phyloP scores from a whole-genome alignment of 2,888 invertebrate genomes.

The Himalopsyche anomala region DNA sequence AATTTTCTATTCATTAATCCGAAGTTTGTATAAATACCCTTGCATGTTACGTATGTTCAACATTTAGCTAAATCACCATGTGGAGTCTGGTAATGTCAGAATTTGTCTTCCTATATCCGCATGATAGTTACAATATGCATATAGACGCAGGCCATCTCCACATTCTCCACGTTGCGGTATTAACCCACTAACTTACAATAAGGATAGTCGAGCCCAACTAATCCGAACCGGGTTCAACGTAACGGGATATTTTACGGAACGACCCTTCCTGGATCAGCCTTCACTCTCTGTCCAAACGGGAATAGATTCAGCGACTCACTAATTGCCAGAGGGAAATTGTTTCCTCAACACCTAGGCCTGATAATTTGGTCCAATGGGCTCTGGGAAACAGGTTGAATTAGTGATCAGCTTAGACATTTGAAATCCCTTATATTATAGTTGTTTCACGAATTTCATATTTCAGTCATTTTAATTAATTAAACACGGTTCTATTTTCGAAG shows the following conservation, averaged over 20 bases:
- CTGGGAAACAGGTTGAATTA: conserved; percentile 9
- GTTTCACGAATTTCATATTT: too few species aligned
- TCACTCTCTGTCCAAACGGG: conserved; percentile 31
- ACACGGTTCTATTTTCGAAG: too few species aligned
- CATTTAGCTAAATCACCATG: neutral
- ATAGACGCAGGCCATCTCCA: neutral
- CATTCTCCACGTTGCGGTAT: conserved; percentile 10
- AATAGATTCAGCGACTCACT: conserved; percentile 21
- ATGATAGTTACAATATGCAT: conserved; percentile 19
- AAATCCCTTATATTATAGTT: too few species aligned
- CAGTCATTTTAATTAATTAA: too few species aligned
- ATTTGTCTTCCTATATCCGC: neutral
- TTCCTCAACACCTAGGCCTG: conserved; percentile 8
- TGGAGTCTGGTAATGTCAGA: conserved; percentile 13
- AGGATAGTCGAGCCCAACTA: conserved; percentile 10
- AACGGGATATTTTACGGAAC: conserved; percentile 19
- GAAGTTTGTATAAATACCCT: neutral
- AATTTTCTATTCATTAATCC: too few species aligned
- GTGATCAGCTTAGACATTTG: neutral
- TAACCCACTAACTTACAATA: conserved; percentile 28
- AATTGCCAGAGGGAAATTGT: conserved; percentile 26
- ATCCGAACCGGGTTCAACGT: conserved; percentile 16
- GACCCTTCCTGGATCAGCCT: conserved; percentile 26
- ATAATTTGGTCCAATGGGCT: conserved; percentile 5
- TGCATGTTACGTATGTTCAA: neutral